These are phyloP conservation scores for Oligia latruncula DNA, from an alignment of 2,888 invertebrate genomes.

Conservation along the genomic window DNA sequence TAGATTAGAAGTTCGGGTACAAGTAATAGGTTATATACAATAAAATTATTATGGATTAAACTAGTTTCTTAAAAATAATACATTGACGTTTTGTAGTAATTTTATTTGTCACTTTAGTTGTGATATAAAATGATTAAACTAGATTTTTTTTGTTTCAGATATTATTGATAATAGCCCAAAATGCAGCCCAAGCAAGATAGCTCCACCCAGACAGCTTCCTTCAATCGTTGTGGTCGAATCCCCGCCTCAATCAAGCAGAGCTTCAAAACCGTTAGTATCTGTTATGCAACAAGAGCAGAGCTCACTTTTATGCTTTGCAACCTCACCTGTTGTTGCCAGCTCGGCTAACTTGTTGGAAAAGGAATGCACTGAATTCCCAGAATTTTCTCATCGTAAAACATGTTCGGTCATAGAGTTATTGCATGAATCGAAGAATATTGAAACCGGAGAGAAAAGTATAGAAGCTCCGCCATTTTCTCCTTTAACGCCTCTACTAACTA, in stretches of 20 bases:
- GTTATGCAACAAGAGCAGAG: neutral
- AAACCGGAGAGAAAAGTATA: neutral
- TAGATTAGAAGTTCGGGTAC: neutral
- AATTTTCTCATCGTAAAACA: neutral
- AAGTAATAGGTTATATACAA: neutral
- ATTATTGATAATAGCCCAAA: neutral
- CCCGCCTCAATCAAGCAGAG: neutral
- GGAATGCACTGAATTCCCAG: neutral
- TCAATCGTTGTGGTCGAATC: neutral
- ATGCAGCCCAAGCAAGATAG: neutral
- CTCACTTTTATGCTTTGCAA: neutral
- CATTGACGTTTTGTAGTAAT: neutral
- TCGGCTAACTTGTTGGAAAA: conserved; percentile 3
- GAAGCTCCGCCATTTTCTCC: conserved; percentile 4
- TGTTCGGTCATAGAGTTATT: neutral
- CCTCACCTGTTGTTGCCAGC: neutral
- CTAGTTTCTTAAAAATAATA: neutral
- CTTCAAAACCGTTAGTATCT: conserved; percentile 5
- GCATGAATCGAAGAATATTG: conserved; percentile 2
- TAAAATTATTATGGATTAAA: neutral
- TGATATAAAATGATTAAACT: neutral
- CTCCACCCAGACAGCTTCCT: neutral
- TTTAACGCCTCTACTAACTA: neutral
- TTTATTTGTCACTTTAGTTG: no score
- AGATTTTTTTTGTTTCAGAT: neutral